phyloP scores from a whole-genome alignment of 1,140 invertebrate genomes.

The Zaprionus camerounensis region DNA sequence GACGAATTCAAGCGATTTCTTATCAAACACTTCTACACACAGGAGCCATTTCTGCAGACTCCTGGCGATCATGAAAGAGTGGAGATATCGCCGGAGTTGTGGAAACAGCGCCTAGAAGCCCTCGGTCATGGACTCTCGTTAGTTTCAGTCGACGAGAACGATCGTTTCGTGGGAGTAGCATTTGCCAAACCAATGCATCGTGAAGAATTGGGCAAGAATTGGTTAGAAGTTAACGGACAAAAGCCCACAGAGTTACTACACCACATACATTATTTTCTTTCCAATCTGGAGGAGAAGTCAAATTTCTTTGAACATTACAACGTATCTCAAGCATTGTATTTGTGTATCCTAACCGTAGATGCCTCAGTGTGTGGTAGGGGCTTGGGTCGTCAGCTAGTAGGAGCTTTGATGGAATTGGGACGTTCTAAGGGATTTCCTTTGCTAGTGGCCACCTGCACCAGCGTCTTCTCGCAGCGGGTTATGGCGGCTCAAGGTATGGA shows the following conservation, averaged over 20 bases:
- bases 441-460: constrained; percentile 56
- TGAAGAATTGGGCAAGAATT: constrained; percentile 46
- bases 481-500: constrained; percentile 48
- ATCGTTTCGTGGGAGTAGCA: constrained; percentile 54
- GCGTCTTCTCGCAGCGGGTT: constrained; percentile 40
- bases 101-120: neutral
- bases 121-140: constrained; percentile 44
- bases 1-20: constrained; percentile 42
- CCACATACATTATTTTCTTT: constrained; percentile 51
- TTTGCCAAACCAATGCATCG: constrained; percentile 20
- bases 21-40: constrained; percentile 43
- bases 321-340: constrained; percentile 44
- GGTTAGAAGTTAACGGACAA: constrained; percentile 12
- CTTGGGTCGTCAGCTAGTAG: constrained; percentile 43
- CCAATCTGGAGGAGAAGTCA: constrained; percentile 44
- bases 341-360: constrained; percentile 56
- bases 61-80: constrained; percentile 14
- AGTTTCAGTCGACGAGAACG: constrained; percentile 38
- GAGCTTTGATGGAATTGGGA: constrained; percentile 41
- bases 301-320: constrained; percentile 46
- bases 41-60: constrained; percentile 51
- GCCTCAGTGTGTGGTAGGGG: constrained; percentile 38
- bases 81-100: neutral
- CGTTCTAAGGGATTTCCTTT: constrained; percentile 35
- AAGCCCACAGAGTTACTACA: constrained; percentile 24